Conservation (phyloP, 1,140 invertebrate genomes). For the Choristoneura fumiferana region DNA sequence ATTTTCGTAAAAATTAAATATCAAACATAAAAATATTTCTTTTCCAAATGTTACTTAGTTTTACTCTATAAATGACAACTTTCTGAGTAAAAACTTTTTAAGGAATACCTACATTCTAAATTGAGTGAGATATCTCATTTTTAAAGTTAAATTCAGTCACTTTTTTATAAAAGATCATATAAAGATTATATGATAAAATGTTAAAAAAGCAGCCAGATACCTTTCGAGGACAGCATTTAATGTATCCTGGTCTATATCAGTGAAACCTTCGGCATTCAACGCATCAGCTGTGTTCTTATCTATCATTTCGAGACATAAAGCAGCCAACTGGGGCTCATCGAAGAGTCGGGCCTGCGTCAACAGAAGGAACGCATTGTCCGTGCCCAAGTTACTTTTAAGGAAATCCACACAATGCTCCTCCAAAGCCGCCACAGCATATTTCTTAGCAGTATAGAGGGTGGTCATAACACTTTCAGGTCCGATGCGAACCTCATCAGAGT, state of each 20-base stretch:
- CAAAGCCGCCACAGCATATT: slow-evolving; percentile 90
- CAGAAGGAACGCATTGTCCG: slow-evolving; percentile 92
- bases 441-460: slow-evolving; percentile 92
- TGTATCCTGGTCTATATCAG: slow-evolving; percentile 92
- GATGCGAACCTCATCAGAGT: slow-evolving; percentile 92
- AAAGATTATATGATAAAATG: too few relatives aligned
- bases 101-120: too few relatives aligned
- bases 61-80: too few relatives aligned
- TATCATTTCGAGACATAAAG: slow-evolving; percentile 90
- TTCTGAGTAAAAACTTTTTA: too few relatives aligned
- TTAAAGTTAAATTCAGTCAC: too few relatives aligned
- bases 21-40: too few relatives aligned
- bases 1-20: too few relatives aligned
- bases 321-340: slow-evolving; percentile 88
- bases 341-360: slow-evolving; percentile 89
- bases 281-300: slow-evolving; percentile 92
- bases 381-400: slow-evolving; percentile 87
- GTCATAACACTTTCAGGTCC: slow-evolving; percentile 93
- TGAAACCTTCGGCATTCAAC: slow-evolving; percentile 90
- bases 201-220: too few relatives aligned
- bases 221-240: slow-evolving; percentile 88
- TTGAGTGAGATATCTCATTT: too few relatives aligned
- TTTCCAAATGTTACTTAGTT: too few relatives aligned
- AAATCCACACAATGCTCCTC: slow-evolving; percentile 93
- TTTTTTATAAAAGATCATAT: too few relatives aligned